Percentiles rank a stretch among this genome's conserved stretches.
Evolutionary conservation across 1,140 invertebrate genomes (phyloP).

Genomic region (Dryas iulia): DNA sequence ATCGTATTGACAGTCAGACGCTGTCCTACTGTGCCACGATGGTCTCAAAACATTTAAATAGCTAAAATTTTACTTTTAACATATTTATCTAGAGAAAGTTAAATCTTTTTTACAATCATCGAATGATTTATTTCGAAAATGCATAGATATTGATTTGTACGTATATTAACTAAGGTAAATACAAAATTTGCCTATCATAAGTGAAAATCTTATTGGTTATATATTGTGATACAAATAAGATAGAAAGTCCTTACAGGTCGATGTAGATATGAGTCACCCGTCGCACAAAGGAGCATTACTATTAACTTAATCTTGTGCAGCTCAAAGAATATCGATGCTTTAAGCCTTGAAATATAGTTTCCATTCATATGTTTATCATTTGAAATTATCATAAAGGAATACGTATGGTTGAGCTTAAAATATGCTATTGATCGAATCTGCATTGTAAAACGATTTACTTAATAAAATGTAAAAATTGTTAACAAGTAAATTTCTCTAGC

Average conservation of each 20-base stretch:
- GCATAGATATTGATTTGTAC: too few relatives aligned
- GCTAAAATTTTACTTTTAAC: too few relatives aligned
- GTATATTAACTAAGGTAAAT: neutral
- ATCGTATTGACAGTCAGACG: too few relatives aligned
- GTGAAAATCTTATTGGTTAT: neutral
- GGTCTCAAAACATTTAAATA: too few relatives aligned
- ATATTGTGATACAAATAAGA: neutral
- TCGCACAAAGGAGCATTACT: constrained; percentile 54
- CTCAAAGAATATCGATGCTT: constrained; percentile 40
- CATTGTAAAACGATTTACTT: too few relatives aligned
- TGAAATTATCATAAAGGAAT: neutral
- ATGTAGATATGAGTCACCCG: constrained; percentile 46
- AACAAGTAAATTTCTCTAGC: too few relatives aligned
- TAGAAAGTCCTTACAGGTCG: neutral
- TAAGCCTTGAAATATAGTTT: constrained; percentile 27
- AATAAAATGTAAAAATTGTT: too few relatives aligned
- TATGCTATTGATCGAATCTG: too few relatives aligned
- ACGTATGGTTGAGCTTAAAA: neutral
- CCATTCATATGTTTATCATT: neutral
- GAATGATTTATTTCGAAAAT: too few relatives aligned
- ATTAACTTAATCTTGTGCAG: constrained; percentile 45
- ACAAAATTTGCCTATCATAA: neutral
- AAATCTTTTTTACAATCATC: too few relatives aligned
- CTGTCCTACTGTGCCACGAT: too few relatives aligned
- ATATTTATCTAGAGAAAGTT: too few relatives aligned